phyloP scores from a whole-genome alignment of 2,888 invertebrate genomes.

The Halictus ligatus region DNA sequence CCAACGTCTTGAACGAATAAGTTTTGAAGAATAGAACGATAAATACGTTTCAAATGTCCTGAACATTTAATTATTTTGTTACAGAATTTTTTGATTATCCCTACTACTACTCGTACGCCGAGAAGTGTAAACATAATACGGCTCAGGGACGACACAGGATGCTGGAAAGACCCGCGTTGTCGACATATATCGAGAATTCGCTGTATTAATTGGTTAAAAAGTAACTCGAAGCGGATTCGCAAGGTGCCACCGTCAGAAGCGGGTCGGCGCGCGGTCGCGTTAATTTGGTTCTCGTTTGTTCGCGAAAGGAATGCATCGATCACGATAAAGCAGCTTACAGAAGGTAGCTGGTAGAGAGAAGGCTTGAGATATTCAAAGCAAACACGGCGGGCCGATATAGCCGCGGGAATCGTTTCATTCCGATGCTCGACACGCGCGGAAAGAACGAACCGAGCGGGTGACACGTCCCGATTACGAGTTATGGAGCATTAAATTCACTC shows the following conservation, averaged over 20 bases:
- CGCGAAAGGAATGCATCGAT: not conserved
- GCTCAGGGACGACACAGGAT: too few relatives aligned
- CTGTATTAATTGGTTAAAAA: too few relatives aligned
- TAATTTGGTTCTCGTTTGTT: not conserved
- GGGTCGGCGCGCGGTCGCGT: not conserved
- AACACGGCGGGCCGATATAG: not conserved
- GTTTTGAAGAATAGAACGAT: not conserved
- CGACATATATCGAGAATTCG: too few relatives aligned
- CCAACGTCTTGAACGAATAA: not conserved
- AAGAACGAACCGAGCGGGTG: not conserved
- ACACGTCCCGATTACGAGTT: conserved; percentile 20
- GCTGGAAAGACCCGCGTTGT: too few relatives aligned
- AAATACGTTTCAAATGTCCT: not conserved
- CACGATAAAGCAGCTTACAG: not conserved
- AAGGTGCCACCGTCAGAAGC: not conserved
- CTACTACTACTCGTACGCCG: too few relatives aligned
- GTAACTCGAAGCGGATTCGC: too few relatives aligned
- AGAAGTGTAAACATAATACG: too few relatives aligned
- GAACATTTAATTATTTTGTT: not conserved
- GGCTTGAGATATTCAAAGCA: conserved; percentile 5
- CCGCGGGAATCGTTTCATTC: not conserved
- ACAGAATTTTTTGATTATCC: not conserved
- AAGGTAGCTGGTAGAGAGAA: not conserved
- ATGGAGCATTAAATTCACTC: conserved; percentile 38
- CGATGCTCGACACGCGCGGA: conserved; percentile 24